phyloP scores from a whole-genome alignment of 2,888 invertebrate genomes.

The Thymelicus sylvestris region DNA sequence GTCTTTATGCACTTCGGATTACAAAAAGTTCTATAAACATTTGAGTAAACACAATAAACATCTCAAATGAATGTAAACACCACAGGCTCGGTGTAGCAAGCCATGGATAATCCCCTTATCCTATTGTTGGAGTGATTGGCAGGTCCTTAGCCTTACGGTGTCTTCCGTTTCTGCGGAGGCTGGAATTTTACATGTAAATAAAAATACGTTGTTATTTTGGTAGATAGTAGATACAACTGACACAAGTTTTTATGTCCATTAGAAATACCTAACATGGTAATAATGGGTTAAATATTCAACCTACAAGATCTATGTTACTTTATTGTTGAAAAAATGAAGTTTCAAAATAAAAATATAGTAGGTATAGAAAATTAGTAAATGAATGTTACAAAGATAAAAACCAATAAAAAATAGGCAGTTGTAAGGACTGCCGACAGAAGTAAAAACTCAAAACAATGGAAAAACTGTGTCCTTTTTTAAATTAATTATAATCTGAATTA shows the following conservation, averaged over 20 bases:
- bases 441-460: too few relatives aligned
- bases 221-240: too few relatives aligned
- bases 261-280: too few relatives aligned
- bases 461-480: too few relatives aligned
- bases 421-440: too few relatives aligned
- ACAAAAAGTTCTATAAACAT: slow-evolving; percentile 26
- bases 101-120: slow-evolving; percentile 47
- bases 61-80: slow-evolving; percentile 26
- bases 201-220: not conserved
- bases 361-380: too few relatives aligned
- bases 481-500: too few relatives aligned
- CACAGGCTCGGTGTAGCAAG: slow-evolving; percentile 8
- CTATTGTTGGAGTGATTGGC: slow-evolving; percentile 63
- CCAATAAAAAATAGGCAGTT: not conserved
- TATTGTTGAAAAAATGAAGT: too few relatives aligned
- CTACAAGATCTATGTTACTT: not conserved
- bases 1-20: slow-evolving; percentile 29
- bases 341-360: too few relatives aligned
- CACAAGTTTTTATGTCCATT: too few relatives aligned
- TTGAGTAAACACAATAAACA: slow-evolving; percentile 16
- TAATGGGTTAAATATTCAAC: not conserved
- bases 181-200: slow-evolving; percentile 42
- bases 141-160: slow-evolving; percentile 51
- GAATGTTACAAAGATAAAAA: too few relatives aligned
- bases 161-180: slow-evolving; percentile 49